Conservation (phyloP, 1,140 invertebrate species). For the Nomia melanderi region DNA sequence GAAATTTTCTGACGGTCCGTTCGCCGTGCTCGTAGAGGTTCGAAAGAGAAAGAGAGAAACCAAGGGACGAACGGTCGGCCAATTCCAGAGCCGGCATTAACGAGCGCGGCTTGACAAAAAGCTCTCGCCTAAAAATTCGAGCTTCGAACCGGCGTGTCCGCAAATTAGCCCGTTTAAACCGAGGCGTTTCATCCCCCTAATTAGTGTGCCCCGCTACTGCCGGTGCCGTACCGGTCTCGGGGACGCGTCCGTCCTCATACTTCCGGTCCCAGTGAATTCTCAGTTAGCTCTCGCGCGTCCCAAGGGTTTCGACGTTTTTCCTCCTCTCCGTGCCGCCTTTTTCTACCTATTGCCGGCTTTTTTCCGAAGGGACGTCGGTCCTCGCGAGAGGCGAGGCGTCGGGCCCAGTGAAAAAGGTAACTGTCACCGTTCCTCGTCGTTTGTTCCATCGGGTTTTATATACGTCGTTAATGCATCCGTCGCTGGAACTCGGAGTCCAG, state of each 20-base stretch:
- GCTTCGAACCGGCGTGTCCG: neutral
- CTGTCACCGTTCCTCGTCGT: neutral
- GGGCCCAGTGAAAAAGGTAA: neutral
- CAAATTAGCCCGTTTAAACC: slow-evolving; percentile 29
- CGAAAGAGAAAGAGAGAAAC: neutral
- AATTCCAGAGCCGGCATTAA: slow-evolving; percentile 23
- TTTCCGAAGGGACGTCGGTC: neutral
- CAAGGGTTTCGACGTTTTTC: neutral
- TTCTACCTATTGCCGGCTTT: neutral
- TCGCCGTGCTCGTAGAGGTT: no score
- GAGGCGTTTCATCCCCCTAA: slow-evolving; percentile 22
- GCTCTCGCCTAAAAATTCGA: neutral
- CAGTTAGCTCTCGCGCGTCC: neutral
- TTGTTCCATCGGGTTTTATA: slow-evolving; percentile 1
- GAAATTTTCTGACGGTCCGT: no score
- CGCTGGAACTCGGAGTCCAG: neutral
- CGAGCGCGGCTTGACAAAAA: slow-evolving; percentile 11
- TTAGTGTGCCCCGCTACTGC: slow-evolving; percentile 7
- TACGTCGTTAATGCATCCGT: neutral
- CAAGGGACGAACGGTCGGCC: neutral
- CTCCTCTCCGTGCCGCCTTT: neutral
- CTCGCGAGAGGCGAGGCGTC: no score
- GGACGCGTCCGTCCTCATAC: neutral
- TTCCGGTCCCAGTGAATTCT: neutral
- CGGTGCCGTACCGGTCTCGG: neutral